Conservation (phyloP, 2,113 vertebrate genomes). For the Lophura nycthemera region DNA sequence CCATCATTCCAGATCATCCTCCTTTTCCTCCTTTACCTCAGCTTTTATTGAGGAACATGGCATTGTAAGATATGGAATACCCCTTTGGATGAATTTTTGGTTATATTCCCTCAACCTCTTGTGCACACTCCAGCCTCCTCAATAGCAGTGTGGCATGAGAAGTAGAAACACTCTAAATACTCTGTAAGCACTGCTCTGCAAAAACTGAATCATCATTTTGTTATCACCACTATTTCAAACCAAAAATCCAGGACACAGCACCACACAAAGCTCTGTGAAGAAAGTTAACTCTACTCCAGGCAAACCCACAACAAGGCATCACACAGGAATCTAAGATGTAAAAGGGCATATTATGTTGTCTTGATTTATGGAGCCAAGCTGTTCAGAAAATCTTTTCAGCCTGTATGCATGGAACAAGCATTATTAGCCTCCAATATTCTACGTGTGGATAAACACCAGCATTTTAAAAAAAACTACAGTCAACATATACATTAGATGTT, state of each 20-base stretch:
- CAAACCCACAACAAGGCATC: not conserved
- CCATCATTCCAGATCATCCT: too few species aligned
- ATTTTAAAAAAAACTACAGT: not conserved
- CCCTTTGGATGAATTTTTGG: too few species aligned
- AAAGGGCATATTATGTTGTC: too few species aligned
- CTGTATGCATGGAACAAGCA: not conserved
- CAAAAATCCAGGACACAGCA: not conserved
- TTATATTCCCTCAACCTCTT: not conserved
- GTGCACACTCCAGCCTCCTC: not conserved
- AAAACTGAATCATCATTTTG: not conserved
- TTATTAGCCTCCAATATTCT: not conserved
- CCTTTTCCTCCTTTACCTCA: not conserved
- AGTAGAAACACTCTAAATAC: not conserved
- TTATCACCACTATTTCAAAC: not conserved
- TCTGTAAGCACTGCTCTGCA: not conserved
- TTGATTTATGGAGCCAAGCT: too few species aligned
- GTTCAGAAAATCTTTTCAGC: not conserved
- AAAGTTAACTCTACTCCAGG: not conserved
- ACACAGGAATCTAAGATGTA: not conserved
- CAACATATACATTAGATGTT: not conserved
- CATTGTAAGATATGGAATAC: not conserved
- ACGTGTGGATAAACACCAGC: not conserved
- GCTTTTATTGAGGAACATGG: not conserved
- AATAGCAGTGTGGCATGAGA: not conserved
- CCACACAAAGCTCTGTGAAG: too few species aligned